Evolutionary conservation across 2,113 vertebrate genomes (phyloP).

Genomic region (Porphyrio hochstetteri): DNA sequence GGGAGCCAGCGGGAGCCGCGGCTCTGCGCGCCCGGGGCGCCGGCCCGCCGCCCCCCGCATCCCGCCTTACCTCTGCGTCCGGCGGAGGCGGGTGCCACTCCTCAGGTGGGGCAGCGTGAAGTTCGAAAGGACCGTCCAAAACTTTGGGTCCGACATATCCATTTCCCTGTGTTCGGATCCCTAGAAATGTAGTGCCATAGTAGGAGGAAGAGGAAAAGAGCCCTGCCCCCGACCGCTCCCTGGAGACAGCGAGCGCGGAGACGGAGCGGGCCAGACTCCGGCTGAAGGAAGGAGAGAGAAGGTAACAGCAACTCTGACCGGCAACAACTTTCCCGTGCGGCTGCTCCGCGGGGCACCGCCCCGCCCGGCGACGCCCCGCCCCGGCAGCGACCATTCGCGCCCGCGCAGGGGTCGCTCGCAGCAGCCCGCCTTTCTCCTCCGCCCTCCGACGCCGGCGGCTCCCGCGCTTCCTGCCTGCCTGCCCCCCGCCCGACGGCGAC

Average conservation of each 20-base stretch:
- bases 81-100: conserved; percentile 84
- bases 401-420: not conserved
- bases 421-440: not conserved
- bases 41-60: not conserved
- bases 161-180: conserved; percentile 63
- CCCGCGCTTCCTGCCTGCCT: not conserved
- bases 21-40: no score
- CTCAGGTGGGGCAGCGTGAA: conserved; percentile 90
- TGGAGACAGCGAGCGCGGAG: not conserved
- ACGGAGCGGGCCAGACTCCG: not conserved
- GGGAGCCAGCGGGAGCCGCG: not conserved
- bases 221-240: not conserved
- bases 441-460: not conserved
- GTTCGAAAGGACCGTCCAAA: conserved; percentile 90
- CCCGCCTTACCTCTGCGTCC: conserved; percentile 90
- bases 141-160: conserved; percentile 86
- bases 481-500: no score
- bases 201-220: not conserved
- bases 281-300: not conserved
- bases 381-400: not conserved
- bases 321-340: conserved; percentile 44
- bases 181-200: conserved; percentile 56
- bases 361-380: not conserved
- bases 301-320: conserved; percentile 39
- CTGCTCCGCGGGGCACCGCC: conserved; percentile 46